phyloP scores from a whole-genome alignment of 1,140 invertebrate genomes.

The Euura lappo region DNA sequence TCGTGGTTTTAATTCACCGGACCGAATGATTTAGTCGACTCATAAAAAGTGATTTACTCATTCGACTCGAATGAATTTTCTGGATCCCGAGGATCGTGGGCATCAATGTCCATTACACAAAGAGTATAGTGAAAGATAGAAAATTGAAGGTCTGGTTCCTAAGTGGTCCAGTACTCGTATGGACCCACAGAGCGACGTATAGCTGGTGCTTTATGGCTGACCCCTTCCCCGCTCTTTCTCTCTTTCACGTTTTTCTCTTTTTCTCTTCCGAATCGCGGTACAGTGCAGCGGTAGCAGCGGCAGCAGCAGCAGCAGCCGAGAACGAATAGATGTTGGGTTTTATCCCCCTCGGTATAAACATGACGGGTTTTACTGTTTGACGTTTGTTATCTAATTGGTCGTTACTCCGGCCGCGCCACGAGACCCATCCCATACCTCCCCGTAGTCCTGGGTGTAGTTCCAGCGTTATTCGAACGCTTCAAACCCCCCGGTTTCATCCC shows the following conservation, averaged over 20 bases:
- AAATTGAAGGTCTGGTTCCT: neutral
- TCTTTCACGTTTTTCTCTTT: neutral
- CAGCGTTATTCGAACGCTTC: conserved; percentile 32
- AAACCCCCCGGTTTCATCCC: conserved; percentile 15
- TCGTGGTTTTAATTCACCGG: no score
- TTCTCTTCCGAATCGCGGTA: conserved; percentile 30
- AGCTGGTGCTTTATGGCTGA: neutral
- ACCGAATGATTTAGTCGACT: no score
- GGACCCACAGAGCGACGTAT: neutral
- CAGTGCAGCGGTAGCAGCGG: conserved; percentile 9
- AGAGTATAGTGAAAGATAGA: neutral
- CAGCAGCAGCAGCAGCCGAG: conserved; percentile 23
- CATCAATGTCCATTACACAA: neutral
- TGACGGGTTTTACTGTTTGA: conserved; percentile 55
- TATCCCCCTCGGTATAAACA: conserved; percentile 51
- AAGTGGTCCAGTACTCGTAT: neutral
- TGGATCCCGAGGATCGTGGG: neutral
- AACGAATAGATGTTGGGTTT: conserved; percentile 40
- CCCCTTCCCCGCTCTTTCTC: conserved; percentile 9
- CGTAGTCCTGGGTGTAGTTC: conserved; percentile 22
- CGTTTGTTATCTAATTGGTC: conserved; percentile 57
- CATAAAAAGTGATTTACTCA: no score
- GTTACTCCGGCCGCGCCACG: conserved; percentile 42
- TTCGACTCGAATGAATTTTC: no score
- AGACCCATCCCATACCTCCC: conserved; percentile 33